Evolutionary conservation across 1,140 invertebrate species (phyloP).

Genomic region (Procambarus virginalis): DNA sequence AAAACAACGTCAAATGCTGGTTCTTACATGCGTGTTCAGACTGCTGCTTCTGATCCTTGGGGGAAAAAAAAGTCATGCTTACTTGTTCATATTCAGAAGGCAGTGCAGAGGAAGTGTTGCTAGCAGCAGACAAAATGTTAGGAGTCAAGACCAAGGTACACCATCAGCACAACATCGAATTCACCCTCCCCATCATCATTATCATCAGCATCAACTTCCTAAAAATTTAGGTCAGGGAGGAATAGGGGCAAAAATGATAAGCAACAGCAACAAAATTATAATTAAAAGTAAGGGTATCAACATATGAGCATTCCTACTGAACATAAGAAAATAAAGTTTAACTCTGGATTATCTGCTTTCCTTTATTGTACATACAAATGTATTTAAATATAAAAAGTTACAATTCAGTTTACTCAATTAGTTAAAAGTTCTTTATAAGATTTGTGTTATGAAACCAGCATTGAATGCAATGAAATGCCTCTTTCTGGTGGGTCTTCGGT

Average conservation of each 20-base stretch:
- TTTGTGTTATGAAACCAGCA: too few relatives aligned
- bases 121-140: conserved; percentile 39
- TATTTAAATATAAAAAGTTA: too few relatives aligned
- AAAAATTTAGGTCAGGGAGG: conserved; percentile 3
- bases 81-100: conserved; percentile 36
- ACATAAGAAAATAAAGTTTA: conserved; percentile 3
- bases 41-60: too few relatives aligned
- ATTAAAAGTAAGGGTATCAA: not conserved
- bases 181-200: conserved; percentile 32
- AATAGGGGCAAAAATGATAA: conserved; percentile 7
- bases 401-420: too few relatives aligned
- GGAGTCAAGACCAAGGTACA: conserved; percentile 27
- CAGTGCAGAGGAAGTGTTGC: conserved; percentile 44
- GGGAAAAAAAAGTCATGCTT: not conserved
- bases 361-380: too few relatives aligned
- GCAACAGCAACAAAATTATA: not conserved
- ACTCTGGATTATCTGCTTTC: conserved; percentile 11
- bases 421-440: too few relatives aligned
- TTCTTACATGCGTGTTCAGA: too few relatives aligned
- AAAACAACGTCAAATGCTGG: too few relatives aligned
- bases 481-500: too few relatives aligned
- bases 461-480: too few relatives aligned
- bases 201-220: conserved; percentile 37
- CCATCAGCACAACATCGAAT: conserved; percentile 39
- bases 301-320: not conserved